Evolutionary conservation across 2,113 vertebrate species (phyloP).

Genomic region (Phalacrocorax pelagicus): DNA sequence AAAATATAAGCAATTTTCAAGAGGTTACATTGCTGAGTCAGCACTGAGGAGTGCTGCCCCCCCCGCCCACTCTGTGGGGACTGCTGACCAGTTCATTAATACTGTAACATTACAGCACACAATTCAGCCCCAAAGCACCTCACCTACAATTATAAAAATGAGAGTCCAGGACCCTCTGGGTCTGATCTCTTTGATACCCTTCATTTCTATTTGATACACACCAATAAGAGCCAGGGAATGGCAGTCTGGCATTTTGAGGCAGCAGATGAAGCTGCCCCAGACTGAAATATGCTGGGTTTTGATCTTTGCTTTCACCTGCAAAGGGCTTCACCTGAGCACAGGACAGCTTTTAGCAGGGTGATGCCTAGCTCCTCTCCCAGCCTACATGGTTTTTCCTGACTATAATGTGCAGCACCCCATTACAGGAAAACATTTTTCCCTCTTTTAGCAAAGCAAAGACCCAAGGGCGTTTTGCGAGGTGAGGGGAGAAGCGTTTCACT

Average conservation of each 20-base stretch:
- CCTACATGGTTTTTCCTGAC: neutral
- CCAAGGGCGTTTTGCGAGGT: accelerated
- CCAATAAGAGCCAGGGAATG: neutral
- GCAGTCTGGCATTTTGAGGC: neutral
- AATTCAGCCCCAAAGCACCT: neutral
- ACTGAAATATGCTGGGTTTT: neutral
- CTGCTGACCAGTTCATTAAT: neutral
- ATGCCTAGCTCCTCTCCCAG: neutral
- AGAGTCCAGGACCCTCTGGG: neutral
- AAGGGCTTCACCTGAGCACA: neutral
- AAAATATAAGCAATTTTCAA: neutral
- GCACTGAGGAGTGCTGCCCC: neutral
- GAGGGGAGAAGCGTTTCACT: neutral
- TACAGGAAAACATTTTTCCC: neutral
- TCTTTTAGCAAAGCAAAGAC: neutral
- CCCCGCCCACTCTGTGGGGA: accelerated
- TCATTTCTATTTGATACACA: neutral
- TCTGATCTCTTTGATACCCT: neutral
- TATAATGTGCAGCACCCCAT: neutral
- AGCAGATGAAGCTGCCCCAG: neutral
- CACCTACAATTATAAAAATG: neutral
- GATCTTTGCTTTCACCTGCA: neutral
- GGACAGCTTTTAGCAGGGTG: neutral
- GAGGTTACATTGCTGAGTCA: neutral
- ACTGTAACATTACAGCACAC: neutral